Conservation (phyloP, 2,888 invertebrate genomes). For the Allophyes oxyacanthae region DNA sequence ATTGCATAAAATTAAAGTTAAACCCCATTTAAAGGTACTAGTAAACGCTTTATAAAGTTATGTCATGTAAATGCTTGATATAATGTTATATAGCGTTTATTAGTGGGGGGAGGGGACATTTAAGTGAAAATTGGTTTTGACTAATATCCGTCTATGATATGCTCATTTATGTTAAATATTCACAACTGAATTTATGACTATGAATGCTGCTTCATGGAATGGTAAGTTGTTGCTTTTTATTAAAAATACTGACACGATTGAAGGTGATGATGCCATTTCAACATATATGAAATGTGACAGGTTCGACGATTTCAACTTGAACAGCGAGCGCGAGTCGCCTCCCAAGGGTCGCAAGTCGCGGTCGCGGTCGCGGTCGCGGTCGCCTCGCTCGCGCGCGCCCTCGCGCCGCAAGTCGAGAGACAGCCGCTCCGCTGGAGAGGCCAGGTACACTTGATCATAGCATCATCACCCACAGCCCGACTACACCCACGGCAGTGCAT, state of each 20-base stretch:
- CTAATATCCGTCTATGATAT: conserved; percentile 16
- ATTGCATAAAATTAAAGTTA: no score
- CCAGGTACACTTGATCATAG: conserved; percentile 65
- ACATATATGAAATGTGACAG: conserved; percentile 57
- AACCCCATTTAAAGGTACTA: no score
- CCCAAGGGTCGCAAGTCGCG: conserved; percentile 75
- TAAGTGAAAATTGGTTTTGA: no score
- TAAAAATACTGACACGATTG: not conserved
- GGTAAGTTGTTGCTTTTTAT: conserved; percentile 32
- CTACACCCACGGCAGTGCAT: no score
- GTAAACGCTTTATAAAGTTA: no score
- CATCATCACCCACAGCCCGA: no score
- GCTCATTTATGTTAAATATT: not conserved
- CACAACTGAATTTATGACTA: conserved; percentile 1
- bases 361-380: conserved; percentile 69
- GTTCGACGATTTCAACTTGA: conserved; percentile 87
- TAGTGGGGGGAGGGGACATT: no score
- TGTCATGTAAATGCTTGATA: no score
- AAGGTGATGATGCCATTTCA: no score
- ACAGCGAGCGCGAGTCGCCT: conserved; percentile 84
- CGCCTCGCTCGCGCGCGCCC: conserved; percentile 65
- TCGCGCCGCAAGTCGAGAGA: conserved; percentile 80
- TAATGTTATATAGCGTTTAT: no score
- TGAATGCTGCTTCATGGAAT: conserved; percentile 42
- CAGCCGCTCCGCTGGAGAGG: conserved; percentile 80